Evolutionary conservation across 2,888 invertebrate genomes (phyloP).

Genomic region (Laothoe populi): DNA sequence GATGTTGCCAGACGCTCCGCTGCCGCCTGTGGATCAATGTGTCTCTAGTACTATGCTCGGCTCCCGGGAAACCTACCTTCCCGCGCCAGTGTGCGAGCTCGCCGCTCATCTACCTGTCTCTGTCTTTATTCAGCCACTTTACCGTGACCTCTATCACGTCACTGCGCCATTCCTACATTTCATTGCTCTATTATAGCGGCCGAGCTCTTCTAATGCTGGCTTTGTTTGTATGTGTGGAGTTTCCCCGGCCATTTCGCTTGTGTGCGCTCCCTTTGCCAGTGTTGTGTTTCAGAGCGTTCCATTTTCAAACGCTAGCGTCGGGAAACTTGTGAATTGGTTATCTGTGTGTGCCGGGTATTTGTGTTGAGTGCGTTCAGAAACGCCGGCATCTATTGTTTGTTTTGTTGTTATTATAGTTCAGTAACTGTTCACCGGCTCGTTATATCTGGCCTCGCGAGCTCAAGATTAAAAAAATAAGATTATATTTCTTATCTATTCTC

Average conservation of each 20-base stretch:
- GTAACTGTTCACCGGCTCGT: constrained; percentile 46
- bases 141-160: constrained; percentile 49
- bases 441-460: constrained; percentile 15
- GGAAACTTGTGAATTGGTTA: constrained; percentile 78
- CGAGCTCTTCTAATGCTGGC: constrained; percentile 54
- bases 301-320: constrained; percentile 66
- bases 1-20: constrained; percentile 81
- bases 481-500: background rate
- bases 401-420: constrained; percentile 75
- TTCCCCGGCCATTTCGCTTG: constrained; percentile 64
- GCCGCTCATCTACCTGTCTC: constrained; percentile 48
- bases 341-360: constrained; percentile 63
- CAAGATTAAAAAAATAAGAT: constrained; percentile 17
- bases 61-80: constrained; percentile 75
- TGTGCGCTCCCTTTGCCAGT: constrained; percentile 62
- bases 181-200: constrained; percentile 39
- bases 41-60: constrained; percentile 84
- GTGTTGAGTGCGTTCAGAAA: constrained; percentile 62
- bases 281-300: constrained; percentile 65
- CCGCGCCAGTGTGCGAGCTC: constrained; percentile 52
- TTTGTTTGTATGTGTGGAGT: constrained; percentile 56
- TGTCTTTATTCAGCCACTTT: constrained; percentile 48
- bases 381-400: constrained; percentile 70
- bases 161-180: constrained; percentile 16
- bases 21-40: constrained; percentile 78